Evolutionary conservation across 2,113 vertebrate species (phyloP), one percentile per base, ranked within the genome.

Genomic region (Morone saxatilis): DNA sequence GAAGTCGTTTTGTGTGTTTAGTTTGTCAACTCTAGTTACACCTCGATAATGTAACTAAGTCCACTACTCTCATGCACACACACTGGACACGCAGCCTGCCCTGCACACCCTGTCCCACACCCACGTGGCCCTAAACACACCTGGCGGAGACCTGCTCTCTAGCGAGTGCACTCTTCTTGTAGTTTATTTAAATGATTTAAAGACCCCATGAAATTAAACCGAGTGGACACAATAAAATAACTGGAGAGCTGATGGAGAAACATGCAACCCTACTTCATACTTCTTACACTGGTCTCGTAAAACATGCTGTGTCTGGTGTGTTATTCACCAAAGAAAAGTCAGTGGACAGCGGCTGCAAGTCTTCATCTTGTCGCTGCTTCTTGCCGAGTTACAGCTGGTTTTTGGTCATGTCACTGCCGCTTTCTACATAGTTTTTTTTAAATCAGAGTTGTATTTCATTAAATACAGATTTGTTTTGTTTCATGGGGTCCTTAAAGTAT

Each of bases 401-500:
- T 57, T 66, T 4, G 25, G 16, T 50, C 56, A n/a, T 7, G 53
- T 45, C n/a, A 17, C 51, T 17, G 6, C 74, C 40, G 9, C n/a
- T 72, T 47, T 56, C 12, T 47, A 51, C 51, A 47, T 41, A 8
- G 19, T 63, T 38, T 16, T 50, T 53, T 4, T 2, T 25, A 25
- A 25, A 22, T 43, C 8, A 3, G 25, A 36, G 71, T 6, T 17
- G 4, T n/a, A 20, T 83, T 59, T 36, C 5, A 50, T 16, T 4
- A 22, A 25, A 1, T 1, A 17, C 17, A 12, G 16, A 25, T 57
- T 43, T 22, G 25, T 31, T 65, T 68, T n/a, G 19, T 86, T 89
- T 88, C 67, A 71, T 78, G 75, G 83, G 85, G 80, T 84, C 67
- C 41, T 86, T 77, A 19, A 62, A 41, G 50, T 71, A n/a, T 67